These are phyloP conservation scores for Pseudomyrmex pallidus DNA, from an alignment of 1,140 invertebrate species.

Conservation along the genomic window DNA sequence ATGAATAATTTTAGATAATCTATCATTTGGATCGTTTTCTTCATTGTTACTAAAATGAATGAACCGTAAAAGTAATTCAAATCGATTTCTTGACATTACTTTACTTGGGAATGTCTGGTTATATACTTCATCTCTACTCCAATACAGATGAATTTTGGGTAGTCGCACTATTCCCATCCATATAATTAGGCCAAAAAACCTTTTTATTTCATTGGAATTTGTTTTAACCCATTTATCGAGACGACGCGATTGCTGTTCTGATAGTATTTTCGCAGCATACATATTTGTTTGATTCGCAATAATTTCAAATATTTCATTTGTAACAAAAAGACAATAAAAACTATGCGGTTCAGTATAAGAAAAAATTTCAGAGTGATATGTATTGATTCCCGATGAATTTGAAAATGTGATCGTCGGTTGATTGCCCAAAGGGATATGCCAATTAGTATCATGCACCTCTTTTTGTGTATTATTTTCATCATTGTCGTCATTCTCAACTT, in stretches of 20 bases:
- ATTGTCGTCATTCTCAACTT: conserved; percentile 49
- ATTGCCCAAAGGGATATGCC: conserved; percentile 49
- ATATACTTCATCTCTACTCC: conserved; percentile 61
- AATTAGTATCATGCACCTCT: conserved; percentile 54
- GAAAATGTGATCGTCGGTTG: conserved; percentile 60
- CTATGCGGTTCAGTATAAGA: conserved; percentile 37
- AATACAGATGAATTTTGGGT: conserved; percentile 73
- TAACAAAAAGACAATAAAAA: conserved; percentile 57
- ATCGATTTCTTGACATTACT: conserved; percentile 72
- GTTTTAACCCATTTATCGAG: conserved; percentile 51
- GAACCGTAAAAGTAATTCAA: conserved; percentile 49
- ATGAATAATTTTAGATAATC: conserved; percentile 61
- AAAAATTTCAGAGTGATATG: conserved; percentile 44
- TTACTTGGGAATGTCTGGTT: conserved; percentile 40
- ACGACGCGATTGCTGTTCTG: conserved; percentile 42
- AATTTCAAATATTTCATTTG: conserved; percentile 50
- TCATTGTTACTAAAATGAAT: conserved; percentile 7
- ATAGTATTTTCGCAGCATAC: conserved; percentile 50
- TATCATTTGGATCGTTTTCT: conserved; percentile 60
- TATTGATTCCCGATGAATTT: conserved; percentile 35
- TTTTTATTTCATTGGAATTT: conserved; percentile 68
- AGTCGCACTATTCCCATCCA: conserved; percentile 69
- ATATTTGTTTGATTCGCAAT: conserved; percentile 56
- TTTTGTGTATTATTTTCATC: neutral
- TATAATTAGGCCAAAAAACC: conserved; percentile 71